These are phyloP conservation scores for Brassicogethes aeneus DNA, from an alignment of 2,888 invertebrate genomes.

Conservation along the genomic window DNA sequence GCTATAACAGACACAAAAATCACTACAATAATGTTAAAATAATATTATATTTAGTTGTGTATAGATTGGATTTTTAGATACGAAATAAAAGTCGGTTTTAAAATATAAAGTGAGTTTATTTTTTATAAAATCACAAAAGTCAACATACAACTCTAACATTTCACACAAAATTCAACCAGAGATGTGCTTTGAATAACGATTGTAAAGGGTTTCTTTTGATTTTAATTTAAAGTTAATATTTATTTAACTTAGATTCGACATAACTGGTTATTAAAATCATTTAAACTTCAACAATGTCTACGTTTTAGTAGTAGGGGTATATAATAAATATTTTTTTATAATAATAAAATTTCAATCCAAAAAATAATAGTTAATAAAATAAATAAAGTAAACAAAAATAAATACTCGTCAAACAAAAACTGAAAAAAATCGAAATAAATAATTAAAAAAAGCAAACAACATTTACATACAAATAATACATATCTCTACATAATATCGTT, in stretches of 20 bases:
- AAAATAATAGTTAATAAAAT: constrained; percentile 18
- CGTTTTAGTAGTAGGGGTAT: constrained; percentile 18
- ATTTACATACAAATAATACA: constrained; percentile 28
- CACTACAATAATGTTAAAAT: too few relatives aligned
- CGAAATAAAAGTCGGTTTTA: too few relatives aligned
- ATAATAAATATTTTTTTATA: constrained; percentile 14
- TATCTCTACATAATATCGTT: too few relatives aligned
- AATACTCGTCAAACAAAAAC: constrained; percentile 17
- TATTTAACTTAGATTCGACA: not conserved
- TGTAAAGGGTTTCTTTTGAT: not conserved
- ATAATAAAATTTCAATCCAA: constrained; percentile 21
- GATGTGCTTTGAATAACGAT: constrained; percentile 5
- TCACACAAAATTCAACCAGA: constrained; percentile 38
- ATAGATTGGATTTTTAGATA: too few relatives aligned
- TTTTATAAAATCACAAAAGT: constrained; percentile 42
- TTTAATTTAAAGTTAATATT: not conserved
- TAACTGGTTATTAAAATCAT: constrained; percentile 26
- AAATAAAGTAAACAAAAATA: constrained; percentile 17
- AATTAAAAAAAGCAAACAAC: constrained; percentile 32
- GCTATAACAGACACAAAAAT: too few relatives aligned
- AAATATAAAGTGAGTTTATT: constrained; percentile 19
- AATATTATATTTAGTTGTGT: too few relatives aligned
- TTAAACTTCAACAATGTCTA: constrained; percentile 25
- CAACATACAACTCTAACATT: constrained; percentile 40
- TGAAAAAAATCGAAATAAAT: constrained; percentile 18